phyloP scores from a whole-genome alignment of 2,888 invertebrate genomes.

The Epinotia ramella region DNA sequence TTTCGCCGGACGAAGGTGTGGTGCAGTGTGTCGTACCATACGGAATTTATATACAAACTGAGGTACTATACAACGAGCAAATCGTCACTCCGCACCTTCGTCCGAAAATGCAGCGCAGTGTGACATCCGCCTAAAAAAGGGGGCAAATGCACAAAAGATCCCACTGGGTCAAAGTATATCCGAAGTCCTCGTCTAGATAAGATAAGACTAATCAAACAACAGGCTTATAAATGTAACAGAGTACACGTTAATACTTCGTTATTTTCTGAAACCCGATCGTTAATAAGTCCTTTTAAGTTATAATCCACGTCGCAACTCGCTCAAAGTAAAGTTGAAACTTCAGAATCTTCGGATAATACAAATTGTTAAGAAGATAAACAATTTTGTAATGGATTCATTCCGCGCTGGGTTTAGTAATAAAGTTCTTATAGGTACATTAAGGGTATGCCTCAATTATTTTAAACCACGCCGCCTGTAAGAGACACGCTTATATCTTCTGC shows the following conservation, averaged over 20 bases:
- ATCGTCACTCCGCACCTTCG: too few relatives aligned
- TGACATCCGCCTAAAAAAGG: too few relatives aligned
- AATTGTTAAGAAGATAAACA: constrained; percentile 10
- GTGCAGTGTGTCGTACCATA: too few relatives aligned
- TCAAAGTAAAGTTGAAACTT: neutral
- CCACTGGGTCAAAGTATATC: too few relatives aligned
- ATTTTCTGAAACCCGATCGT: neutral
- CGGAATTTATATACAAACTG: too few relatives aligned
- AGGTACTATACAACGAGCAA: too few relatives aligned
- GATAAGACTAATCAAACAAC: neutral
- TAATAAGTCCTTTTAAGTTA: constrained; percentile 8
- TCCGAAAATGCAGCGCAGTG: too few relatives aligned
- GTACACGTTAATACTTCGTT: neutral
- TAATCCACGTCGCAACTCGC: neutral
- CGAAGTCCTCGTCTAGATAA: neutral
- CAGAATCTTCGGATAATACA: neutral
- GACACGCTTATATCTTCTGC: too few relatives aligned
- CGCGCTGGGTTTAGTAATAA: neutral
- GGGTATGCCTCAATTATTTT: too few relatives aligned
- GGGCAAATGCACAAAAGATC: too few relatives aligned
- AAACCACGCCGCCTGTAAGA: too few relatives aligned
- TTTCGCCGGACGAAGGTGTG: too few relatives aligned
- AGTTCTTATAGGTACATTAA: neutral
- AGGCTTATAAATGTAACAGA: neutral
- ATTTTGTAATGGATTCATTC: neutral